Evolutionary conservation across 92 coral and sea anemone genomes (phyloP), one percentile per base, ranked within the genome.

Genomic region (Porites rus): DNA sequence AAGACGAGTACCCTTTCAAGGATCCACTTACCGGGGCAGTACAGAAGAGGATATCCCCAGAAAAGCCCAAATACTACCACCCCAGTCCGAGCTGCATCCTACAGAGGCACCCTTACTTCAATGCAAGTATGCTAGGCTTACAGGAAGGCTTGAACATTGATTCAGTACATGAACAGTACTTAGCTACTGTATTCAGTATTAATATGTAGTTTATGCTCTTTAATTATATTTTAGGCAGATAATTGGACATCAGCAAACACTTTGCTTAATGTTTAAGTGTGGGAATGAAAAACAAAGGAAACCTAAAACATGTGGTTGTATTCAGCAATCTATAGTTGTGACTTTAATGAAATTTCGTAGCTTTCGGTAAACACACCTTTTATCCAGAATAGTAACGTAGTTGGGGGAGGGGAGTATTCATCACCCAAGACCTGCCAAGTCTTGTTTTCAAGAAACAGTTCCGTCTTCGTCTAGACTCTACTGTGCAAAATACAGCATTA

Each of bases 1-100:
- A 28, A 69, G 74, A 69, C 46, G 74, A 69, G 74, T 69, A 69
- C 74, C 74, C 74, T 28, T 69, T 24, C 74, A 69, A 69, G 74
- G 74, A 69, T 69, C 51, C 13, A 4, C 18, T 69, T 28, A 69
- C 74, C 18, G 53, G 74, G 18, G 74, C 51, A 28, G 74, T 69
- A 69, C 74, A 69, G 8, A 69, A 69, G 51, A 69, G 74, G 74
- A 69, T 69, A 9, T 69, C 74, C 17, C 51, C 2, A 0, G 74
- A 69, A 12, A 69, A 69, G 74, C 74, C 74, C 16, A 69, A 69
- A 10, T 69, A 69, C 19, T 69, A 69, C 51, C 74, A 69, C 51
- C 74, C 74, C 74, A 69, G 50, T 11, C 74, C 74, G n/a, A 69
- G 52, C 74, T 69, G 74, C 51, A 69, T 28, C 74, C 51, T 69